phyloP scores from a whole-genome alignment of 35 echinoderm and acorn worm genomes.

The Lytechinus pictus region DNA sequence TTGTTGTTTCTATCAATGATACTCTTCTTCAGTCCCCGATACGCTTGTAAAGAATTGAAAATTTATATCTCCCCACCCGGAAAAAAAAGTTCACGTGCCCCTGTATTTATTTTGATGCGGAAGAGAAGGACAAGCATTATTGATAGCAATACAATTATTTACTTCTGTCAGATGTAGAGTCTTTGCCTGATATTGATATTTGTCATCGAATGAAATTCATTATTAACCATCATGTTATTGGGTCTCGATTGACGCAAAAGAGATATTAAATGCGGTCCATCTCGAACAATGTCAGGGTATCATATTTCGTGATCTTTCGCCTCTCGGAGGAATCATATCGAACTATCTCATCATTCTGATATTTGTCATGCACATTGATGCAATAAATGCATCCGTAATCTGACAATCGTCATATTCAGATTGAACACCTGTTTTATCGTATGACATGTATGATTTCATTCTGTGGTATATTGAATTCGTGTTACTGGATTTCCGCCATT shows the following conservation, averaged over 20 bases:
- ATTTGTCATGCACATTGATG: not conserved
- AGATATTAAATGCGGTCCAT: not conserved
- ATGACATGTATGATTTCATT: not conserved
- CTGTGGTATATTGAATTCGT: not conserved
- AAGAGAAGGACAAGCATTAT: not conserved
- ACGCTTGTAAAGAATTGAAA: not conserved
- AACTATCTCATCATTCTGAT: not conserved
- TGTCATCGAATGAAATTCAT: not conserved
- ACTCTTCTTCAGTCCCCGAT: not conserved
- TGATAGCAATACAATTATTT: not conserved
- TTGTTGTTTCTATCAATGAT: not conserved
- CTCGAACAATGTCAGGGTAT: not conserved
- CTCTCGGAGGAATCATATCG: not conserved
- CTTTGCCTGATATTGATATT: not conserved
- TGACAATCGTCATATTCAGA: not conserved
- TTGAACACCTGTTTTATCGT: not conserved
- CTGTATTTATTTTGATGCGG: not conserved
- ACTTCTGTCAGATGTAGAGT: not conserved
- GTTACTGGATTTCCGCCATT: not conserved
- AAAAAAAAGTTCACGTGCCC: conserved; percentile 15
- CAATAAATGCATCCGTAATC: not conserved
- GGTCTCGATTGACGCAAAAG: not conserved
- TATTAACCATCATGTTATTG: not conserved
- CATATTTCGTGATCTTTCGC: not conserved
- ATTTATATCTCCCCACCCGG: not conserved